Percentiles rank a stretch among this genome's conserved stretches.
Conservation (phyloP, 1,140 invertebrate species). For the Zeugodacus cucurbitae region DNA sequence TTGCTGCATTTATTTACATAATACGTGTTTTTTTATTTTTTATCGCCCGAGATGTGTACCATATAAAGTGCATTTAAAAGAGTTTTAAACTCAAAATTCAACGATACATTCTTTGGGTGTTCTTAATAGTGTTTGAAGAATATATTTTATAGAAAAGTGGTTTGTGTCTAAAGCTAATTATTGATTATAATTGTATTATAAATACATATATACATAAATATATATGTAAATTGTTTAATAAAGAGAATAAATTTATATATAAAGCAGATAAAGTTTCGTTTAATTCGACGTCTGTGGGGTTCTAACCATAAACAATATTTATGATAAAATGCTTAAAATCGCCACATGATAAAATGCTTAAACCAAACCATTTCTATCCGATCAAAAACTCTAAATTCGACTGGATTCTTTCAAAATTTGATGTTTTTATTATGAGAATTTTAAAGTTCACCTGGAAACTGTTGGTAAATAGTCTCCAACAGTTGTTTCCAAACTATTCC, state of each 20-base stretch:
- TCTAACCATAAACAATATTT: too few species aligned
- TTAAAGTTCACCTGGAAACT: too few species aligned
- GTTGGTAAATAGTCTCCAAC: not conserved
- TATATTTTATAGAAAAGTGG: not conserved
- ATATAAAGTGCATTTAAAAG: not conserved
- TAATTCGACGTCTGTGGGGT: too few species aligned
- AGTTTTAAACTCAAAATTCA: not conserved
- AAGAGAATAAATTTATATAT: too few species aligned
- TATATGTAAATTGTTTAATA: not conserved
- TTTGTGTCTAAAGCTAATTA: not conserved
- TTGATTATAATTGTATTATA: not conserved
- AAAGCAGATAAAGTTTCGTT: too few species aligned
- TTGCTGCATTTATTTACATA: conserved; percentile 58
- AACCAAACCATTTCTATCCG: too few species aligned
- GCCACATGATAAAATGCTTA: too few species aligned
- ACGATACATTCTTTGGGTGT: not conserved
- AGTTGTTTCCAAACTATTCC: not conserved
- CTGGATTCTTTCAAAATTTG: too few species aligned
- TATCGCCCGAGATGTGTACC: not conserved
- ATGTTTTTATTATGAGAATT: too few species aligned
- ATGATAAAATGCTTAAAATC: too few species aligned
- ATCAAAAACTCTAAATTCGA: too few species aligned
- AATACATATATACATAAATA: not conserved
- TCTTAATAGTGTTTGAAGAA: not conserved
- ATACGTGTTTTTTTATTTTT: not conserved